These are phyloP conservation scores for Melanogrammus aeglefinus DNA, from an alignment of 2,797 vertebrate species.

Conservation along the genomic window DNA sequence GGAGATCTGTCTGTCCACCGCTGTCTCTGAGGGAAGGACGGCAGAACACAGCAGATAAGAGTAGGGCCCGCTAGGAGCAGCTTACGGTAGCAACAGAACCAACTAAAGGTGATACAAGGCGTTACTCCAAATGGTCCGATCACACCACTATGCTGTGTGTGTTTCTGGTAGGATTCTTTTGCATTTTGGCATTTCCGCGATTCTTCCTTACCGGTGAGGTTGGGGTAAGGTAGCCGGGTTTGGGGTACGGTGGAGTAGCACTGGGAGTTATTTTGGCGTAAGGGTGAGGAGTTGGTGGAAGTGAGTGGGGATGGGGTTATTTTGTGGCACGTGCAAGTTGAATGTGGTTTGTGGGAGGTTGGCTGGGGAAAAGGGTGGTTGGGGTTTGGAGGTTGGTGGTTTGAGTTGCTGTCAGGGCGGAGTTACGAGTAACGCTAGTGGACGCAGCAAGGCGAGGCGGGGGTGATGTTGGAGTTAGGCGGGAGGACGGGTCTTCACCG, in stretches of 20 bases:
- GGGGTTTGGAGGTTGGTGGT: too few species aligned
- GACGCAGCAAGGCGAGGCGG: neutral
- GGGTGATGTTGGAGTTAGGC: neutral
- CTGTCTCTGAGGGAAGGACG: constrained; percentile 77
- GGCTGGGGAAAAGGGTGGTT: too few species aligned
- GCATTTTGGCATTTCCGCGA: too few species aligned
- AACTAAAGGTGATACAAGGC: neutral
- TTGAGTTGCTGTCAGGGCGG: neutral
- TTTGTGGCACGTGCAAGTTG: too few species aligned
- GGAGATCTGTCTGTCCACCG: constrained; percentile 93
- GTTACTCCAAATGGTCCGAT: neutral
- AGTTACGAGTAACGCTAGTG: neutral
- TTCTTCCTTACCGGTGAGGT: too few species aligned
- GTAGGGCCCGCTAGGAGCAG: neutral
- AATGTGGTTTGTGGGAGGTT: too few species aligned
- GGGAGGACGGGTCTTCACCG: constrained; percentile 75
- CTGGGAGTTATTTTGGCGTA: too few species aligned
- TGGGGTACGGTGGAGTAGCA: too few species aligned
- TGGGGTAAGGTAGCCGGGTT: too few species aligned
- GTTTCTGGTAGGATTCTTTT: too few species aligned
- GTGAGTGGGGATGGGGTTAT: too few species aligned
- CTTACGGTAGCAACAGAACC: neutral
- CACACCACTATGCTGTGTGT: neutral
- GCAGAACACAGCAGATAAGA: neutral
- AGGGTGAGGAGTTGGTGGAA: too few species aligned